A percentile compares a stretch with the other conserved stretches of the same genome.
phyloP scores from a whole-genome alignment of 1,140 invertebrate species.

The Bacillus rossius region DNA sequence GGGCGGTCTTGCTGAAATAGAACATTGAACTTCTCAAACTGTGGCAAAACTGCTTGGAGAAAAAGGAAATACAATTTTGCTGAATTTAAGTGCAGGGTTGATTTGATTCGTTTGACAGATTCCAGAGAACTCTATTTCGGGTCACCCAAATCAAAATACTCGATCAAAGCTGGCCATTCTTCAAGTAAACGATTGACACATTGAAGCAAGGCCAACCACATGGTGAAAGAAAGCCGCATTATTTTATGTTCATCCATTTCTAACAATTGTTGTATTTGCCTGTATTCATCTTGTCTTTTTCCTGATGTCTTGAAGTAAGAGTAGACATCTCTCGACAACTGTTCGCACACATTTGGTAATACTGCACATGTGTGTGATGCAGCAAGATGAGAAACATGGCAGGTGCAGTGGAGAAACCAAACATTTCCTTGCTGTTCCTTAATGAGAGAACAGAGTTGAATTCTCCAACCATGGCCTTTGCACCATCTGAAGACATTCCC shows the following conservation, averaged over 20 bases:
- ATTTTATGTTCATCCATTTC: slow-evolving; percentile 4
- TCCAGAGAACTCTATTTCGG: not conserved
- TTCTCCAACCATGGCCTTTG: not conserved
- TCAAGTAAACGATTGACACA: not conserved
- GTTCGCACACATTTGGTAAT: slow-evolving; percentile 1
- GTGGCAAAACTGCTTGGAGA: not conserved
- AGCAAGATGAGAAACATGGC: not conserved
- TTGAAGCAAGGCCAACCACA: slow-evolving; percentile 3
- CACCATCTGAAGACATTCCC: slow-evolving; percentile 1
- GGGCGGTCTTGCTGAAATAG: slow-evolving; percentile 1
- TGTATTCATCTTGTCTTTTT: not conserved
- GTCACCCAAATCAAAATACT: not conserved
- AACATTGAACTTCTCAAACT: not conserved
- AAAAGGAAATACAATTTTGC: slow-evolving; percentile 8
- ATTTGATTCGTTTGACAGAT: not conserved
- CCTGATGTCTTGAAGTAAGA: not conserved
- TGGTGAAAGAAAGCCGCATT: not conserved
- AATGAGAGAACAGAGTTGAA: slow-evolving; percentile 4
- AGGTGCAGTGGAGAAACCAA: slow-evolving; percentile 1
- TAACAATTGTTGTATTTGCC: not conserved
- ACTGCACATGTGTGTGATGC: not conserved
- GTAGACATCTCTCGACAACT: not conserved
- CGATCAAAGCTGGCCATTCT: not conserved
- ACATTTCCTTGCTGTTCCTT: not conserved
- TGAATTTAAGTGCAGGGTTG: not conserved